These are phyloP conservation scores for Melanotaenia boesemani DNA, from an alignment of 2,797 vertebrate species.

Conservation along the genomic window DNA sequence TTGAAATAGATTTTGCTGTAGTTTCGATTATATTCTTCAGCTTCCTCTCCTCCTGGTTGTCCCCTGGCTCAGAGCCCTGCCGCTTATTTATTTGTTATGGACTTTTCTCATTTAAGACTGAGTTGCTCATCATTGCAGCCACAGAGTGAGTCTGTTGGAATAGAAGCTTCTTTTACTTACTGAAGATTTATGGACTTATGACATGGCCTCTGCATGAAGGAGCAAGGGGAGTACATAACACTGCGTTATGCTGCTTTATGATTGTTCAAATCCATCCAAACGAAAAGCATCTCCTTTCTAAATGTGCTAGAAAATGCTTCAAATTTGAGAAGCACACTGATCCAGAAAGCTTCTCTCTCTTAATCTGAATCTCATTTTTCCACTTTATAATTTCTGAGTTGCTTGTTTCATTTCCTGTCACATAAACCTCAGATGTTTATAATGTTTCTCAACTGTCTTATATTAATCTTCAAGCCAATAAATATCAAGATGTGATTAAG, in stretches of 20 bases:
- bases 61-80: slow-evolving; percentile 42
- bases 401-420: background rate
- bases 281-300: slow-evolving; percentile 1
- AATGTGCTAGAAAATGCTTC: slow-evolving; percentile 8
- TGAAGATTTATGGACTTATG: slow-evolving; percentile 74
- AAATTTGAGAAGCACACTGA: background rate
- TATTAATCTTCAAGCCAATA: slow-evolving; percentile 33
- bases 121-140: slow-evolving; percentile 73
- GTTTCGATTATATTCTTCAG: slow-evolving; percentile 63
- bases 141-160: slow-evolving; percentile 52
- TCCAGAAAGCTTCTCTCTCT: background rate
- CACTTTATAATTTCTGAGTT: background rate
- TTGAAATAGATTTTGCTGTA: slow-evolving; percentile 68
- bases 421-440: background rate
- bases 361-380: background rate
- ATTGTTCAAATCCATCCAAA: slow-evolving; percentile 24
- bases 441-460: slow-evolving; percentile 40
- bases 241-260: slow-evolving; percentile 1
- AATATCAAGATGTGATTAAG: slow-evolving; percentile 58
- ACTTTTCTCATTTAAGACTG: slow-evolving; percentile 75
- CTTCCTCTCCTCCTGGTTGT: slow-evolving; percentile 16
- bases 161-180: slow-evolving; percentile 44
- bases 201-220: slow-evolving; percentile 32
- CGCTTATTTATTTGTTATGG: slow-evolving; percentile 78
- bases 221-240: slow-evolving; percentile 25